Evolutionary conservation across 2,797 vertebrate genomes (phyloP).

Genomic region (Hylomyscus alleni): DNA sequence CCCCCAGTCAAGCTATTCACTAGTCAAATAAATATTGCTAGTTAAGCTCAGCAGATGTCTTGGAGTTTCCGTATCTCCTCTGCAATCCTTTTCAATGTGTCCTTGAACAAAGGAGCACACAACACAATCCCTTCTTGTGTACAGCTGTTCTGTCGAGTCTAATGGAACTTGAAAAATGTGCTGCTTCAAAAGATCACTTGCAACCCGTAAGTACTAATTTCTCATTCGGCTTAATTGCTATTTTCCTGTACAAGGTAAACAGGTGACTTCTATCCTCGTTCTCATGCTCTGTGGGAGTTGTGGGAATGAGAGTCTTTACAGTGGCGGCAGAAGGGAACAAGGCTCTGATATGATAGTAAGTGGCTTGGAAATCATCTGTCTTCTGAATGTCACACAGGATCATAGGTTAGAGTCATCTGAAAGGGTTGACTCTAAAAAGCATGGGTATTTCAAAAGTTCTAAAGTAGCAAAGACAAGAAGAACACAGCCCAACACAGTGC

Average conservation of each 20-base stretch:
- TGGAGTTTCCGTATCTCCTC: background rate
- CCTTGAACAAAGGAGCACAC: background rate
- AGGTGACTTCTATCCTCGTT: background rate
- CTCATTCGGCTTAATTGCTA: constrained; percentile 27
- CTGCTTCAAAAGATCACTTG: constrained; percentile 17
- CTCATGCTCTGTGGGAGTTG: background rate
- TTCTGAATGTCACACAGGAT: background rate
- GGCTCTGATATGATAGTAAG: background rate
- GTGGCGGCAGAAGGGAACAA: background rate
- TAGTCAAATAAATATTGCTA: background rate
- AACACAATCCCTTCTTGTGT: background rate
- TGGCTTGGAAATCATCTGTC: background rate
- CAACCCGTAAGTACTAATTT: background rate
- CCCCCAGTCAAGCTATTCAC: background rate
- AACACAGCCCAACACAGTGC: background rate
- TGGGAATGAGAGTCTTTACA: background rate
- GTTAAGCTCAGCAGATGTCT: background rate
- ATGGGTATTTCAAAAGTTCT: background rate
- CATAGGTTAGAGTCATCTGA: background rate
- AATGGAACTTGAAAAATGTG: constrained; percentile 37
- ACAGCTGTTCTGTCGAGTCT: background rate
- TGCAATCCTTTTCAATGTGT: background rate
- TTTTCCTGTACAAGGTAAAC: background rate
- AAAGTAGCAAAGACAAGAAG: background rate
- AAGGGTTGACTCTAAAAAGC: constrained; percentile 34